A percentile compares a stretch with the other conserved stretches of the same genome.
Evolutionary conservation across 2,888 invertebrate species (phyloP).

Genomic region (Andrena flavipes): DNA sequence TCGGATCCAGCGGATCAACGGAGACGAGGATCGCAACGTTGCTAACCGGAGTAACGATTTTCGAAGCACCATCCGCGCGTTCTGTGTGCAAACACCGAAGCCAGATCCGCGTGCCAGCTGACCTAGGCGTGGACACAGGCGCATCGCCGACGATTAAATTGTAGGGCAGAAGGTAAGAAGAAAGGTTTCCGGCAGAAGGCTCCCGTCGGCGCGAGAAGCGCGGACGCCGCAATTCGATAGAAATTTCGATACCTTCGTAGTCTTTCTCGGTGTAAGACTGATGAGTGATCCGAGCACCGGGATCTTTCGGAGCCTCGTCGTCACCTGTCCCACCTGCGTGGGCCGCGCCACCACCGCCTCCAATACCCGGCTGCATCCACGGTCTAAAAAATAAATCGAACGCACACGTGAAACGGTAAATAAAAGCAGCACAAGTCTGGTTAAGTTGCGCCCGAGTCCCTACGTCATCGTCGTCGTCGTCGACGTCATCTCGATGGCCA

Average conservation of each 20-base stretch:
- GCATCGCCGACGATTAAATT: slow-evolving; percentile 36
- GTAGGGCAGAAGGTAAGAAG: not conserved
- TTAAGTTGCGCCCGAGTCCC: not conserved
- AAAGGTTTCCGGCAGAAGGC: not conserved
- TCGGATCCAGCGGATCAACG: slow-evolving; percentile 59
- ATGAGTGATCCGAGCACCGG: slow-evolving; percentile 92
- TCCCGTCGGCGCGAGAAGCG: not conserved
- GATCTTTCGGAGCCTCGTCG: slow-evolving; percentile 95
- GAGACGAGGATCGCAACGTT: slow-evolving; percentile 29
- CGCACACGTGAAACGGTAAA: slow-evolving; percentile 22
- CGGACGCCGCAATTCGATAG: not conserved
- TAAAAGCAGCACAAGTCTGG: not conserved
- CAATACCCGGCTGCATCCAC: slow-evolving; percentile 85
- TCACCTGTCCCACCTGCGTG: slow-evolving; percentile 85
- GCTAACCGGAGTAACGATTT: slow-evolving; percentile 80
- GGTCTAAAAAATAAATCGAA: slow-evolving; percentile 84
- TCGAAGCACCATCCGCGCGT: slow-evolving; percentile 78
- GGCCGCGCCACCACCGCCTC: slow-evolving; percentile 74
- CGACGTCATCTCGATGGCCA: not conserved
- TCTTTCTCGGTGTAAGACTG: slow-evolving; percentile 94
- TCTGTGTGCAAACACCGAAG: slow-evolving; percentile 77
- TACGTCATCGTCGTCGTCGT: not conserved
- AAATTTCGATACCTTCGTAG: slow-evolving; percentile 90
- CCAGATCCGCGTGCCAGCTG: slow-evolving; percentile 74
- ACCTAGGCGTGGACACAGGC: slow-evolving; percentile 68